Conservation (phyloP, 2,113 vertebrate genomes). For the Hystrix brachyura region DNA sequence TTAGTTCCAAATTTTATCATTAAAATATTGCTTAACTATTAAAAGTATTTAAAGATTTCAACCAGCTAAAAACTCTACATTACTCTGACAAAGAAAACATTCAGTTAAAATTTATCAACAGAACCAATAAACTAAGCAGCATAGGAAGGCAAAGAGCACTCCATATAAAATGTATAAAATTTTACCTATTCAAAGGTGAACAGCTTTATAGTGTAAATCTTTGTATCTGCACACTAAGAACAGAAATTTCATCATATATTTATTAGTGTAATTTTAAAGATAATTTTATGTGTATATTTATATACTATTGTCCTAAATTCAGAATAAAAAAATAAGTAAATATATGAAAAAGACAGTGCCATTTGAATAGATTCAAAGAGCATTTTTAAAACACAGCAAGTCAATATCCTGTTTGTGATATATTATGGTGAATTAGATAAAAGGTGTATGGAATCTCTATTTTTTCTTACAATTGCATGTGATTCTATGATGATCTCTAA, state of each 20-base stretch:
- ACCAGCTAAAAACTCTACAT: not conserved
- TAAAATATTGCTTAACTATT: constrained; percentile 40
- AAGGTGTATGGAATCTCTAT: not conserved
- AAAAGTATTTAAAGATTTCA: constrained; percentile 73
- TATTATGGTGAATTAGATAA: not conserved
- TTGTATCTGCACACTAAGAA: not conserved
- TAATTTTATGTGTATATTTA: not conserved
- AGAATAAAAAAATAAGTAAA: constrained; percentile 31
- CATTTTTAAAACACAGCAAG: not conserved
- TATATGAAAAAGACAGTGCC: not conserved
- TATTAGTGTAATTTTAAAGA: constrained; percentile 6
- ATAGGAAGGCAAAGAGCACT: not conserved
- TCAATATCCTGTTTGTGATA: not conserved
- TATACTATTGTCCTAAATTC: constrained; percentile 3
- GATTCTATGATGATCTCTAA: not conserved
- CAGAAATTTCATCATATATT: not conserved
- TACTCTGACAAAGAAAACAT: not conserved
- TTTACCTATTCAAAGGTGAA: not conserved
- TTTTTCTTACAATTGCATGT: not conserved
- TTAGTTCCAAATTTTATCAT: constrained; percentile 74
- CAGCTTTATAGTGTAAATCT: not conserved
- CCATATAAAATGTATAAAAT: not conserved
- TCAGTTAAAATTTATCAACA: not conserved
- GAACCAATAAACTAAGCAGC: not conserved
- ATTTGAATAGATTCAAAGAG: not conserved